A percentile compares a stretch with the other conserved stretches of the same genome.
These are phyloP conservation scores for Pollenia amentaria DNA, from an alignment of 2,888 invertebrate species.

Conservation along the genomic window DNA sequence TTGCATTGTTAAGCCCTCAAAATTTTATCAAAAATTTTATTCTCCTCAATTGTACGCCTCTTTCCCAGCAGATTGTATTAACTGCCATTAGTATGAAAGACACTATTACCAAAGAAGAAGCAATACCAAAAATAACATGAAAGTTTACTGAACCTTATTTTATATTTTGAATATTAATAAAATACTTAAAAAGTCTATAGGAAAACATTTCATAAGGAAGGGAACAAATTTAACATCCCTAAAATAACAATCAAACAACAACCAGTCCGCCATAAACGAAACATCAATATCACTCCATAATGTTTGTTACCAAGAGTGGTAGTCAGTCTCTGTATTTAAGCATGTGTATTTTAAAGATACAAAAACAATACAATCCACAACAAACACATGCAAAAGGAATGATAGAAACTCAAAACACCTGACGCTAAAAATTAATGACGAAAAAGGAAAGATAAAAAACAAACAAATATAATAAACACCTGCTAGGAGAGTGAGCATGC, in stretches of 20 bases:
- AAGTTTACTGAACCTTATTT: slow-evolving; percentile 18
- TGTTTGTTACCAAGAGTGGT: slow-evolving; percentile 27
- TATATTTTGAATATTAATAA: background rate
- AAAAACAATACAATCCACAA: slow-evolving; percentile 57
- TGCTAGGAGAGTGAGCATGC: slow-evolving; percentile 25
- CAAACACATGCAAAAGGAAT: background rate
- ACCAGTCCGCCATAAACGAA: background rate
- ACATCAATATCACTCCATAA: slow-evolving; percentile 8
- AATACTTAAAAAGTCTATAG: background rate
- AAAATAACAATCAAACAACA: background rate
- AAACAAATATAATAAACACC: slow-evolving; percentile 31
- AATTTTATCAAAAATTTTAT: too few relatives aligned
- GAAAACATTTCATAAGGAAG: background rate
- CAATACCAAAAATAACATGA: too few relatives aligned
- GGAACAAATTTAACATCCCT: slow-evolving; percentile 21
- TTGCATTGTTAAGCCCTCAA: too few relatives aligned
- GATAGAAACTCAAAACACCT: slow-evolving; percentile 47
- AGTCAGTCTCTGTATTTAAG: background rate
- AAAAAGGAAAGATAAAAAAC: background rate
- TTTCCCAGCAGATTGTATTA: too few relatives aligned
- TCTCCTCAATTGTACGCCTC: too few relatives aligned
- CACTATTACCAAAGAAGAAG: too few relatives aligned
- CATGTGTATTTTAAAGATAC: slow-evolving; percentile 16
- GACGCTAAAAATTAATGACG: slow-evolving; percentile 17
- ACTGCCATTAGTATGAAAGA: too few relatives aligned